These are phyloP conservation scores for Colletes collaris DNA, from an alignment of 2,888 invertebrate species.

Conservation along the genomic window DNA sequence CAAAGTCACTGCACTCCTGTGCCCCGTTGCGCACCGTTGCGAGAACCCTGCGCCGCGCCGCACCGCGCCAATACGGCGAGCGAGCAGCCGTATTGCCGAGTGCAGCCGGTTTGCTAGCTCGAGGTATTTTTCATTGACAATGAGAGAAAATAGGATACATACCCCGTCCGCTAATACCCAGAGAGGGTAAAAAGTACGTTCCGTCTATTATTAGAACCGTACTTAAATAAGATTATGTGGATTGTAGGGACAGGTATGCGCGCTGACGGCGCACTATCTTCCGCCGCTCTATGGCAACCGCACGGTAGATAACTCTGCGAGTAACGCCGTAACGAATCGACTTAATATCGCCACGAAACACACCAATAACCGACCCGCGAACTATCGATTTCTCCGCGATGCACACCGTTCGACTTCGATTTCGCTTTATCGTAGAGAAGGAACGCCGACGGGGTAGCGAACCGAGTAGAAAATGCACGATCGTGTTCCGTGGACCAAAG, in stretches of 20 bases:
- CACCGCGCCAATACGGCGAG: conserved; percentile 1
- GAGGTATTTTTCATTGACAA: conserved; percentile 64
- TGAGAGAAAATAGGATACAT: conserved; percentile 58
- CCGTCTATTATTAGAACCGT: conserved; percentile 63
- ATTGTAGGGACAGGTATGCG: conserved; percentile 49
- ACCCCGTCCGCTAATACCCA: conserved; percentile 55
- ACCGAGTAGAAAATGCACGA: not conserved
- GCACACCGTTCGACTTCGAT: conserved; percentile 5
- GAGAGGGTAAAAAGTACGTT: conserved; percentile 48
- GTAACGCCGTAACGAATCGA: conserved; percentile 50
- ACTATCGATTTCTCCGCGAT: conserved; percentile 39
- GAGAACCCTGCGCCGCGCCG: conserved; percentile 28
- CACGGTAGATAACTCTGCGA: conserved; percentile 36
- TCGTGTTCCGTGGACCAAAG: not conserved
- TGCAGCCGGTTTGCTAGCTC: conserved; percentile 60
- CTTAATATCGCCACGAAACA: conserved; percentile 41
- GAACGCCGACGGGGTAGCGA: not conserved
- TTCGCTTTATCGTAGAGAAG: conserved; percentile 16
- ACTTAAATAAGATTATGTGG: conserved; percentile 61
- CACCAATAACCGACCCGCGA: conserved; percentile 34
- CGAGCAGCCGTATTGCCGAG: conserved; percentile 5
- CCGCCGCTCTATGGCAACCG: conserved; percentile 14
- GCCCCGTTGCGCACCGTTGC: conserved; percentile 58
- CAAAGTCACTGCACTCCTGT: conserved; percentile 67
- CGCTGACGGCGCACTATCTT: conserved; percentile 37